These are phyloP conservation scores for Syrista parreyssii DNA, from an alignment of 2,888 invertebrate species.

Conservation along the genomic window DNA sequence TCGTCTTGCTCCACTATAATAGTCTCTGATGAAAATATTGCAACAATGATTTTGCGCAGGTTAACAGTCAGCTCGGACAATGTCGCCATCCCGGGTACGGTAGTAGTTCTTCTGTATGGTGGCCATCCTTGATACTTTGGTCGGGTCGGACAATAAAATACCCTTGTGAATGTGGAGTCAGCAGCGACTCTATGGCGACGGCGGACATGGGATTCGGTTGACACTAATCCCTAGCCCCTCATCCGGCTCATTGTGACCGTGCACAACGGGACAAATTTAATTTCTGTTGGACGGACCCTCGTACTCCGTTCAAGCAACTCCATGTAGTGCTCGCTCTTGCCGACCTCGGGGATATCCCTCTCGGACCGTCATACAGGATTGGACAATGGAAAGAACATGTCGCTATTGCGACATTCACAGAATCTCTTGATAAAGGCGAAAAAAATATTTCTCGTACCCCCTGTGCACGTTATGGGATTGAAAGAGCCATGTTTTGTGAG, in stretches of 20 bases:
- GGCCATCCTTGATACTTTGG: not conserved
- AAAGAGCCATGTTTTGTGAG: not conserved
- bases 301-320: not conserved
- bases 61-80: not conserved
- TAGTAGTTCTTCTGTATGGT: not conserved
- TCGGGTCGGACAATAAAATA: not conserved
- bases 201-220: constrained; percentile 13
- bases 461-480: not conserved
- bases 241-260: constrained; percentile 38
- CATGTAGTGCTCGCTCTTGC: not conserved
- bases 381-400: constrained; percentile 1
- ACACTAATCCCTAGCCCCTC: constrained; percentile 36
- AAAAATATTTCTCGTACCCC: not conserved
- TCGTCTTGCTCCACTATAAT: not conserved
- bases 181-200: not conserved
- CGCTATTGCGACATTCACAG: not conserved
- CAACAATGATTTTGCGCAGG: not conserved
- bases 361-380: not conserved
- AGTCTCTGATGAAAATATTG: not conserved
- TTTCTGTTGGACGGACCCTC: constrained; percentile 25
- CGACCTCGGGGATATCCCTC: not conserved
- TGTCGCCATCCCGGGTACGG: not conserved
- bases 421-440: not conserved
- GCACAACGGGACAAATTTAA: constrained; percentile 41
- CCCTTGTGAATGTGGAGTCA: not conserved